phyloP scores from a whole-genome alignment of 2,888 invertebrate species.

The Pandemis cinnamomeana region DNA sequence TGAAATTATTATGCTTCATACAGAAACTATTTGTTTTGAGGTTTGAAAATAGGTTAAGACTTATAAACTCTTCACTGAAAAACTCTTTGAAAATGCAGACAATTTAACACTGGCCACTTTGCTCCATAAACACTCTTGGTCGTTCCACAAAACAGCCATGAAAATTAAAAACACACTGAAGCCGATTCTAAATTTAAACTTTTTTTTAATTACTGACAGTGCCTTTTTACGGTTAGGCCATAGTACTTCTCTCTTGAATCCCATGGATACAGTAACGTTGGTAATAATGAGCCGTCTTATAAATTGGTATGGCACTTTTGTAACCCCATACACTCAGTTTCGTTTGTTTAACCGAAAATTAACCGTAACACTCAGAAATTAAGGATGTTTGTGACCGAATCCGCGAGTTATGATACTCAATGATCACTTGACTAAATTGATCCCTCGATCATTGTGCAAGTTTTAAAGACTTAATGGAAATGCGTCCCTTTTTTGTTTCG shows the following conservation, averaged over 20 bases:
- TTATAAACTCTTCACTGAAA: no score
- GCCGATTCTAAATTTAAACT: no score
- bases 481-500: conserved; percentile 37
- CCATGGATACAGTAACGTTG: conserved; percentile 33
- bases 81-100: background rate
- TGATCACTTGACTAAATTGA: conserved; percentile 42
- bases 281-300: conserved; percentile 22
- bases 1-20: no score
- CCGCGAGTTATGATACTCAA: conserved; percentile 16
- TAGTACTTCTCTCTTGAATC: conserved; percentile 2
- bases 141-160: background rate
- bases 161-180: background rate
- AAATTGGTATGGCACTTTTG: conserved; percentile 19
- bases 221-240: background rate
- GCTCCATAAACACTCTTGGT: background rate
- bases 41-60: no score
- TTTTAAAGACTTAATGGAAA: conserved; percentile 34
- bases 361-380: background rate
- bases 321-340: background rate
- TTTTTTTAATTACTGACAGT: no score
- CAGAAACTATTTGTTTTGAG: no score
- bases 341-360: background rate
- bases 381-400: conserved; percentile 2
- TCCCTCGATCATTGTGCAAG: conserved; percentile 37
- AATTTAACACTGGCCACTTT: background rate